Percentiles rank a stretch among this genome's conserved stretches.
phyloP scores from a whole-genome alignment of 2,888 invertebrate genomes.

The Herminia tarsipennalis region DNA sequence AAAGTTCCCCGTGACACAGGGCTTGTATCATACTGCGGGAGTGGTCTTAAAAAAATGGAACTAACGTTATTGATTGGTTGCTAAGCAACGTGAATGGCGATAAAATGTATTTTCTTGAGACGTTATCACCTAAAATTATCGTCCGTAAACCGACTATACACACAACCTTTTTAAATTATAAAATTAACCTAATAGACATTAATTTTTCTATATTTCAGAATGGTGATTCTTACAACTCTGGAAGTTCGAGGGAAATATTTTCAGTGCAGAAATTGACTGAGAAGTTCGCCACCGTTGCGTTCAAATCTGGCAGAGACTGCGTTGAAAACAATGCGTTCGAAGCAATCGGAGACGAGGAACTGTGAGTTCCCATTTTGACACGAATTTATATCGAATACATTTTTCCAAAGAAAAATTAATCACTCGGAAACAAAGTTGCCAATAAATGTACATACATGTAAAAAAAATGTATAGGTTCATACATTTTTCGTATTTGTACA shows the following conservation, averaged over 20 bases:
- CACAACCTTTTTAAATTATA: too few relatives aligned
- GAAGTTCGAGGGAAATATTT: constrained; percentile 87
- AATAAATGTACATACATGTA: constrained; percentile 58
- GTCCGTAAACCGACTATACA: too few relatives aligned
- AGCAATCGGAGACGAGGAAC: constrained; percentile 97
- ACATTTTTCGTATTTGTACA: constrained; percentile 52
- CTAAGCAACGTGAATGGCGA: too few relatives aligned
- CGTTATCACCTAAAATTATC: too few relatives aligned
- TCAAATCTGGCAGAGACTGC: constrained; percentile 89
- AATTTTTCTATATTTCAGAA: constrained; percentile 72
- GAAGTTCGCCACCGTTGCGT: constrained; percentile 89
- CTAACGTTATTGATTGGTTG: too few relatives aligned
- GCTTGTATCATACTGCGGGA: too few relatives aligned
- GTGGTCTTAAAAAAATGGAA: too few relatives aligned
- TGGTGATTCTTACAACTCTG: constrained; percentile 81
- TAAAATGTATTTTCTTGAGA: too few relatives aligned
- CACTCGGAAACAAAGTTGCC: constrained; percentile 59
- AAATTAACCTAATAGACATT: neutral
- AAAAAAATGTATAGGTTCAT: constrained; percentile 46
- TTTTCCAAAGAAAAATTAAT: constrained; percentile 63
- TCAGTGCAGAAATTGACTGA: constrained; percentile 91
- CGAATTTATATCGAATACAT: constrained; percentile 45
- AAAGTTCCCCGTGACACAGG: too few relatives aligned
- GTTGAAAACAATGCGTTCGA: constrained; percentile 97
- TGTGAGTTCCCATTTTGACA: constrained; percentile 74